phyloP scores from a whole-genome alignment of 2,888 invertebrate genomes.

The Cheilosia impressa region DNA sequence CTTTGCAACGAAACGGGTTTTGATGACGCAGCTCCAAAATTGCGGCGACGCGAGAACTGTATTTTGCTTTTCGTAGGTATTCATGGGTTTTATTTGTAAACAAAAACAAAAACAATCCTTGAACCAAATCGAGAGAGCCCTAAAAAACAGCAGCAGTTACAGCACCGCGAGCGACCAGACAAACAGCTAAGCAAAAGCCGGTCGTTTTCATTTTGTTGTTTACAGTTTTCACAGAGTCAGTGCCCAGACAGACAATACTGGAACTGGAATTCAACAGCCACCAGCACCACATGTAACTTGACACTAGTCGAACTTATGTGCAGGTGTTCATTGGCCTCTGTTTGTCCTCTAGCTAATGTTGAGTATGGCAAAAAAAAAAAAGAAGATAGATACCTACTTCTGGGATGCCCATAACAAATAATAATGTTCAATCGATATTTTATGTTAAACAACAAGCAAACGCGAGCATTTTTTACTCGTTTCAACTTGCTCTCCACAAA shows the following conservation, averaged over 20 bases:
- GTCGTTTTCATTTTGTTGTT: constrained; percentile 29
- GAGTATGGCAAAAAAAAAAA: background rate
- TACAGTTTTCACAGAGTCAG: background rate
- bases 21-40: constrained; percentile 8
- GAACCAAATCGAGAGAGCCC: constrained; percentile 30
- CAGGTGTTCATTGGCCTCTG: constrained; percentile 42
- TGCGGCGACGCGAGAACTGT: background rate
- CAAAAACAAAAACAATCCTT: constrained; percentile 72
- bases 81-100: constrained; percentile 35
- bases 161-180: background rate
- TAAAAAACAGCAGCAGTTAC: too few relatives aligned
- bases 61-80: background rate
- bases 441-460: constrained; percentile 6
- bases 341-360: constrained; percentile 8
- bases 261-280: too few relatives aligned
- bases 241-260: background rate
- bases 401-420: background rate
- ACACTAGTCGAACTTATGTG: background rate
- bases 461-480: background rate
- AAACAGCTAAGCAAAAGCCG: constrained; percentile 27
- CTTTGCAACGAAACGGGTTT: constrained; percentile 37
- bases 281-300: background rate
- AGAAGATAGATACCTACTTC: background rate
- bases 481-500: background rate
- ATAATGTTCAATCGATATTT: constrained; percentile 28